Conservation (phyloP, 1,140 invertebrate species). For the Tetragonula clypearis region DNA sequence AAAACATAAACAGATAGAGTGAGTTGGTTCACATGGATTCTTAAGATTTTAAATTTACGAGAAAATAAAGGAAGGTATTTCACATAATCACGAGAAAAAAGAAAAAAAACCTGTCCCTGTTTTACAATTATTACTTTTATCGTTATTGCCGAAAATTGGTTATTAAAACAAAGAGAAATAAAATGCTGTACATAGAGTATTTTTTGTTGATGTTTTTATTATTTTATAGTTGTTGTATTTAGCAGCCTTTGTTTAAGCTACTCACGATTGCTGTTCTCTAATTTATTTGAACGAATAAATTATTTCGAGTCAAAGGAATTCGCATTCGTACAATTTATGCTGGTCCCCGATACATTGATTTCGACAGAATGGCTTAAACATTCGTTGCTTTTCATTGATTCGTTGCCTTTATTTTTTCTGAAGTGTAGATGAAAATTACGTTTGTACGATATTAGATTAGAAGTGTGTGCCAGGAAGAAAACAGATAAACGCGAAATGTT, state of each 20-base stretch:
- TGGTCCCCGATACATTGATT: neutral
- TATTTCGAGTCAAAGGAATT: neutral
- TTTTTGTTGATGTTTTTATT: conserved; percentile 78
- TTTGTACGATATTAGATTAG: conserved; percentile 42
- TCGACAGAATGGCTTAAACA: conserved; percentile 63
- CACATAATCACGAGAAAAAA: conserved; percentile 39
- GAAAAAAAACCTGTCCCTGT: conserved; percentile 65
- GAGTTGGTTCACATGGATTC: conserved; percentile 71
- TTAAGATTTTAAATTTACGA: conserved; percentile 69
- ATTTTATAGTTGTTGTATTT: conserved; percentile 66
- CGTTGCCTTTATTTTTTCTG: conserved; percentile 50
- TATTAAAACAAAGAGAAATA: conserved; percentile 74
- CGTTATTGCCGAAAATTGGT: conserved; percentile 71
- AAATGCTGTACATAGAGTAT: conserved; percentile 80
- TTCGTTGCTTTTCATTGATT: conserved; percentile 48
- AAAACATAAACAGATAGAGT: conserved; percentile 7
- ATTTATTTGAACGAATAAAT: conserved; percentile 28
- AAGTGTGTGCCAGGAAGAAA: conserved; percentile 33
- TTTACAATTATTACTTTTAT: conserved; percentile 70
- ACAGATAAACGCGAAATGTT: conserved; percentile 7
- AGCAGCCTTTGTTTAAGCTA: conserved; percentile 66
- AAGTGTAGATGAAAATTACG: conserved; percentile 35
- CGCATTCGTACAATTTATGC: neutral
- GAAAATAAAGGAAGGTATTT: conserved; percentile 59
- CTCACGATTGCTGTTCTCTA: conserved; percentile 5